phyloP scores from a whole-genome alignment of 2,113 vertebrate species.

The Bambusicola thoracicus region DNA sequence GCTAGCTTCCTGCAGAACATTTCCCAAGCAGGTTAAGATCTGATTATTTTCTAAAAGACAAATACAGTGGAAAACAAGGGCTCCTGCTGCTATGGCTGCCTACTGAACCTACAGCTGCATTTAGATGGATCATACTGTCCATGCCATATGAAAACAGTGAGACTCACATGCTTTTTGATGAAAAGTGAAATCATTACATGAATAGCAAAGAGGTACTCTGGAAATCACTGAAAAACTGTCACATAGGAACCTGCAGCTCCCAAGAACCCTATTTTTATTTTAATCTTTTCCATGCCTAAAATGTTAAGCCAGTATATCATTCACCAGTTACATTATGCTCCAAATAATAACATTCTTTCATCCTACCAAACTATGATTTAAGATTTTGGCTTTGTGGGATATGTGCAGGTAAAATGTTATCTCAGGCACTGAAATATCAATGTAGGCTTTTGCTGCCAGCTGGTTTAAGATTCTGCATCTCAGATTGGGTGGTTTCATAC shows the following conservation, averaged over 20 bases:
- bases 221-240: not conserved
- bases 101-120: not conserved
- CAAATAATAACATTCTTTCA: not conserved
- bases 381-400: not conserved
- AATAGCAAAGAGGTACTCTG: not conserved
- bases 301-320: not conserved
- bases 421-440: not conserved
- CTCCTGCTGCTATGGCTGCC: not conserved
- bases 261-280: not conserved
- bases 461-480: not conserved
- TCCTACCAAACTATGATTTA: not conserved
- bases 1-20: not conserved
- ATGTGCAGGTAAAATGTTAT: not conserved
- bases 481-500: not conserved
- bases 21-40: not conserved
- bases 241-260: not conserved
- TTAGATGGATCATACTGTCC: not conserved
- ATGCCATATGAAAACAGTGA: not conserved
- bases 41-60: not conserved
- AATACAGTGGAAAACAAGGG: not conserved
- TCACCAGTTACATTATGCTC: not conserved
- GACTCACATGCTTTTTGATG: not conserved
- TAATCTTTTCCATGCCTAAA: not conserved
- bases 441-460: not conserved
- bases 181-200: rapidly evolving